Evolutionary conservation across 2,888 invertebrate genomes (phyloP).

Genomic region (Leptopilina drosophilae): DNA sequence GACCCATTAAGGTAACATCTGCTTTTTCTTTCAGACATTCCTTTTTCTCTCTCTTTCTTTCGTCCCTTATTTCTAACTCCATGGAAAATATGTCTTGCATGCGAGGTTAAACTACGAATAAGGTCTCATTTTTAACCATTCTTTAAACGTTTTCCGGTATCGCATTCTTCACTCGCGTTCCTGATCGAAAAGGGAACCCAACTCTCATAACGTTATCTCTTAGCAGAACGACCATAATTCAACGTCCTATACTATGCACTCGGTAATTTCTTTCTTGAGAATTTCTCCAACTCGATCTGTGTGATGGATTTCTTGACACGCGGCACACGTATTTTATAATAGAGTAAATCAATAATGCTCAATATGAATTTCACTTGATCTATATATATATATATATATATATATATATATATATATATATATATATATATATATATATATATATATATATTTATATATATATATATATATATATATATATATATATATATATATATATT

Average conservation of each 20-base stretch:
- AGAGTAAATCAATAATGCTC: conserved; percentile 19
- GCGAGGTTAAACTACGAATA: conserved; percentile 32
- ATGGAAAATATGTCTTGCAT: conserved; percentile 24
- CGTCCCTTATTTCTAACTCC: conserved; percentile 5
- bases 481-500: not conserved
- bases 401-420: conserved; percentile 36
- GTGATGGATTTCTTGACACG: conserved; percentile 32
- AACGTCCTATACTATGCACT: conserved; percentile 26
- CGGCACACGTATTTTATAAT: conserved; percentile 39
- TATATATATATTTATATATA: conserved; percentile 36
- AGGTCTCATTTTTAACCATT: conserved; percentile 40
- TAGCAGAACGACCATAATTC: conserved; percentile 35
- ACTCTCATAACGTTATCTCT: conserved; percentile 40
- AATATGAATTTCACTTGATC: conserved; percentile 17
- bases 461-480: conserved; percentile 34
- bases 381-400: not conserved
- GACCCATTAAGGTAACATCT: conserved; percentile 13
- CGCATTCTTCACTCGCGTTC: conserved; percentile 40
- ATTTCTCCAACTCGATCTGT: conserved; percentile 7
- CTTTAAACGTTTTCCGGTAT: conserved; percentile 45
- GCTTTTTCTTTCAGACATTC: conserved; percentile 6
- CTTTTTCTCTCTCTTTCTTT: not conserved
- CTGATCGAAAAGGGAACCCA: conserved; percentile 26
- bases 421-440: conserved; percentile 19
- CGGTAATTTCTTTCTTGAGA: conserved; percentile 38